These are phyloP conservation scores for Bimastos eiseni DNA, from an alignment of 2,888 invertebrate genomes.

Conservation along the genomic window DNA sequence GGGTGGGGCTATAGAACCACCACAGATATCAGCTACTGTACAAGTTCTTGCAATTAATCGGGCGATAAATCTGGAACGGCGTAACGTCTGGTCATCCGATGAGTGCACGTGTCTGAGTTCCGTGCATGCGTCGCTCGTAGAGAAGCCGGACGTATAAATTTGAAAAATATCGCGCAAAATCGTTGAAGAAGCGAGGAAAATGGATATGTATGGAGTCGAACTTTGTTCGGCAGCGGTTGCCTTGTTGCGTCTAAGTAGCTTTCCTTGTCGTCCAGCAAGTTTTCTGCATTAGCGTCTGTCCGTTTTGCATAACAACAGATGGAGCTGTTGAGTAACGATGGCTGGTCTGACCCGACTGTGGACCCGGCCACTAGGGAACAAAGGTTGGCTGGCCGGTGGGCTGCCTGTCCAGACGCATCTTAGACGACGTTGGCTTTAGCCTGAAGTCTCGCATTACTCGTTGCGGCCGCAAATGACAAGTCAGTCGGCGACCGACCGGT, in stretches of 20 bases:
- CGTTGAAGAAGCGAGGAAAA: conserved; percentile 1
- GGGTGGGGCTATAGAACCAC: neutral
- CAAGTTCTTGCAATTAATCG: conserved; percentile 7
- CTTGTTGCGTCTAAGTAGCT: neutral
- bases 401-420: neutral
- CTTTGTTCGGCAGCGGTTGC: neutral
- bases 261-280: conserved; percentile 1
- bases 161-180: neutral
- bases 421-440: neutral
- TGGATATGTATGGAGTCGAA: neutral
- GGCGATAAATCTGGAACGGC: conserved; percentile 13
- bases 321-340: neutral
- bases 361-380: neutral
- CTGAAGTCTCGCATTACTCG: neutral
- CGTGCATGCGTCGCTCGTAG: neutral
- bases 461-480: neutral
- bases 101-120: neutral
- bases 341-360: neutral
- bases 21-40: neutral
- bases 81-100: neutral
- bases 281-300: conserved; percentile 6
- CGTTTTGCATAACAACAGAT: neutral
- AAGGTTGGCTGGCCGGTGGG: neutral
- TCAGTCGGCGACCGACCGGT: neutral
- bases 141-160: neutral